These are phyloP conservation scores for Caradrina kadenii DNA, from an alignment of 2,888 invertebrate species.

Conservation along the genomic window DNA sequence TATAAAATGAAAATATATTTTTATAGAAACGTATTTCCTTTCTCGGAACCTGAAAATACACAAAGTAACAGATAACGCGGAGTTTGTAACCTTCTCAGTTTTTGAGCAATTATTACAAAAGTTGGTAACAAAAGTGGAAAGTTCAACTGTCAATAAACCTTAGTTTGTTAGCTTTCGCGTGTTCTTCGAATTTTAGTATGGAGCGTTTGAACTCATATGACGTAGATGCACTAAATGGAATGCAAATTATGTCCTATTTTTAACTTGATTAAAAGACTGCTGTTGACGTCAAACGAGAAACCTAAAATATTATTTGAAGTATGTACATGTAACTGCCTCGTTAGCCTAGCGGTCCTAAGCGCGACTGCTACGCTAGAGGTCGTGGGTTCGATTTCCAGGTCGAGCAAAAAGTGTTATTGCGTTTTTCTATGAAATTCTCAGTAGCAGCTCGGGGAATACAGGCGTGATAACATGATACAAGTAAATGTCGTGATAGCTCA, in stretches of 20 bases:
- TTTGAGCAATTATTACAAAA: background rate
- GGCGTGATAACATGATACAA: too few relatives aligned
- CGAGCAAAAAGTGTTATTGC: too few relatives aligned
- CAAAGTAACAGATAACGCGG: background rate
- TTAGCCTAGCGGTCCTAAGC: too few relatives aligned
- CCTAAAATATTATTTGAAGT: background rate
- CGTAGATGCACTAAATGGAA: conserved; percentile 13
- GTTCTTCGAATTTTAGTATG: conserved; percentile 8
- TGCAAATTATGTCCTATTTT: conserved; percentile 15
- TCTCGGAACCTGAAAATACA: background rate
- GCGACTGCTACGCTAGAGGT: too few relatives aligned
- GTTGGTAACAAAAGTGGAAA: background rate
- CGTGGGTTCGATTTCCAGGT: too few relatives aligned
- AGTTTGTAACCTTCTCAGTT: too few relatives aligned
- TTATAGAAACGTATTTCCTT: background rate
- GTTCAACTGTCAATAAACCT: conserved; percentile 20
- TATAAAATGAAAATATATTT: too few relatives aligned
- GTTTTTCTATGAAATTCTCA: too few relatives aligned
- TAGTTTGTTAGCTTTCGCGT: conserved; percentile 12
- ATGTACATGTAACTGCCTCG: too few relatives aligned
- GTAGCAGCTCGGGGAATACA: too few relatives aligned
- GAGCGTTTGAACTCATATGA: conserved; percentile 33
- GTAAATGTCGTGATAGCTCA: too few relatives aligned
- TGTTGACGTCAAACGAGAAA: conserved; percentile 19
- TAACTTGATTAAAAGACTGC: background rate